Conservation (phyloP, 2,888 invertebrate genomes). For the Ctena decussata region DNA sequence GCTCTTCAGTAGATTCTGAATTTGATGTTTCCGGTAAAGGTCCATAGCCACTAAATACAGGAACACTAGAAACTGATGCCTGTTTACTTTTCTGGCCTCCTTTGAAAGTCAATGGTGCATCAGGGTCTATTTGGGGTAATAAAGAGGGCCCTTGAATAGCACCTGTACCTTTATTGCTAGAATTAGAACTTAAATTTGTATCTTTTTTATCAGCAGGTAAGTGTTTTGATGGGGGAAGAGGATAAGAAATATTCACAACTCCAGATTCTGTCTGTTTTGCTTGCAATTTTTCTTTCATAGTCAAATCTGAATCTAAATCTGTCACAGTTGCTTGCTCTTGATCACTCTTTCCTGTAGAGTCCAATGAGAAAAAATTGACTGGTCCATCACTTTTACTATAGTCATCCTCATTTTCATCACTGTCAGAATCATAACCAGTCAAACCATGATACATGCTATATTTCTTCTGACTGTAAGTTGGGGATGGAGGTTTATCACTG, state of each 20-base stretch:
- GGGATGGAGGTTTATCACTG: neutral
- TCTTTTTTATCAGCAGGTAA: neutral
- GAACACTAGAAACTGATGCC: neutral
- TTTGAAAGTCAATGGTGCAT: conserved; percentile 66
- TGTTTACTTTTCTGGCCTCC: conserved; percentile 47
- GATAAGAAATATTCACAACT: conserved; percentile 50
- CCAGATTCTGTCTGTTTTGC: conserved; percentile 24
- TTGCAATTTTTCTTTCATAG: neutral
- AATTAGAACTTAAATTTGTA: neutral
- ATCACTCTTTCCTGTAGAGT: conserved; percentile 37
- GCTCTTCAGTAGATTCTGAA: neutral
- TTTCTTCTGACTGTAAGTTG: neutral
- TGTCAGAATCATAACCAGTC: conserved; percentile 74
- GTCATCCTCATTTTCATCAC: conserved; percentile 73
- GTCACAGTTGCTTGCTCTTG: conserved; percentile 4
- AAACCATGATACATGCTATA: conserved; percentile 1
- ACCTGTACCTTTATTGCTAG: neutral
- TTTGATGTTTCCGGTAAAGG: neutral
- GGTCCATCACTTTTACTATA: conserved; percentile 23
- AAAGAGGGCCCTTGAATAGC: neutral
- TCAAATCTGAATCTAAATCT: too few relatives aligned
- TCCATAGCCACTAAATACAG: neutral
- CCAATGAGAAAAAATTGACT: conserved; percentile 73
- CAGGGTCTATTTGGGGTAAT: conserved; percentile 22
- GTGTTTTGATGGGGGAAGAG: conserved; percentile 32